Conservation (phyloP, 2,113 vertebrate genomes). For the Phodopus roborovskii region DNA sequence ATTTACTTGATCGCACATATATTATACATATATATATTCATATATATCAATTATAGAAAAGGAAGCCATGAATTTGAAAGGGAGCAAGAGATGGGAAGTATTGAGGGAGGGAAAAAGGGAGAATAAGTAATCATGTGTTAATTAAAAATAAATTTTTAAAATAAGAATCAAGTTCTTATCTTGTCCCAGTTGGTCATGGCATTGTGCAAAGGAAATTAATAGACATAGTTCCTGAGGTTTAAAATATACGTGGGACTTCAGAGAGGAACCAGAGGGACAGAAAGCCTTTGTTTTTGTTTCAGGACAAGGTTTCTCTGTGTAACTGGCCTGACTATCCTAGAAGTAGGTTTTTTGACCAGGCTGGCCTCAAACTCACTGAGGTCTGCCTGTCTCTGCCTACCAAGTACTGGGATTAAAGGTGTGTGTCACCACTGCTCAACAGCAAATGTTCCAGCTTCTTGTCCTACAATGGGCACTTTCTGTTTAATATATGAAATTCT, state of each 20-base stretch:
- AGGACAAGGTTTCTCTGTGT: too few species aligned
- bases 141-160: not conserved
- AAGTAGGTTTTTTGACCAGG: too few species aligned
- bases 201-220: slow-evolving; percentile 39
- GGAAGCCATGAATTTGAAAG: not conserved
- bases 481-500: slow-evolving; percentile 2
- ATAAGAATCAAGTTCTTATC: not conserved
- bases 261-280: not conserved
- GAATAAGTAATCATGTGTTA: not conserved
- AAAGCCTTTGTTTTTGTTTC: not conserved
- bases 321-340: too few species aligned
- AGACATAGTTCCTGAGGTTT: not conserved
- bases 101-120: not conserved
- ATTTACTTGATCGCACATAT: not conserved
- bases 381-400: too few species aligned
- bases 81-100: not conserved
- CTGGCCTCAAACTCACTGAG: too few species aligned
- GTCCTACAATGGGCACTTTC: not conserved
- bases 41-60: not conserved
- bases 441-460: slow-evolving; percentile 2
- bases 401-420: too few species aligned
- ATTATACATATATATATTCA: not conserved
- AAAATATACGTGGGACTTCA: not conserved
- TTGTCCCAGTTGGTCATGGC: not conserved
- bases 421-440: too few species aligned